A percentile compares a stretch with the other conserved stretches of the same genome.
phyloP scores from a whole-genome alignment of 64 coral and sea anemone species.

The Acropora tenuis region DNA sequence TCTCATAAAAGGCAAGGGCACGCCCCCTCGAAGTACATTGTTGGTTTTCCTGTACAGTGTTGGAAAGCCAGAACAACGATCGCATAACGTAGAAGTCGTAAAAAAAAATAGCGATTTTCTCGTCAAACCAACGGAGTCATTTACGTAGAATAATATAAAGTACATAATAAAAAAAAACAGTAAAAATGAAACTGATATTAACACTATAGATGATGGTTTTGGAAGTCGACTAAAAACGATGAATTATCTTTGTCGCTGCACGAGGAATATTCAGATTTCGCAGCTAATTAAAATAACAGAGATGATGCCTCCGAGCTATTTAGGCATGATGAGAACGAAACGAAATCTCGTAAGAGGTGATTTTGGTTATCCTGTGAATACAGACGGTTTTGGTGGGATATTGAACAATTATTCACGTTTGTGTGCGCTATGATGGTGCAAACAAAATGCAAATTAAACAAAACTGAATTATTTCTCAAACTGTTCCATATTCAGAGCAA shows the following conservation, averaged over 20 bases:
- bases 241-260: background rate
- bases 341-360: background rate
- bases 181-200: constrained; percentile 6
- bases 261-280: constrained; percentile 8
- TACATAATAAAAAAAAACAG: constrained; percentile 9
- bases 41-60: constrained; percentile 20
- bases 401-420: background rate
- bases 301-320: background rate
- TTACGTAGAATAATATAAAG: constrained; percentile 8
- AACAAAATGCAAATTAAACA: constrained; percentile 15
- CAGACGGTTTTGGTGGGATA: constrained; percentile 12
- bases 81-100: constrained; percentile 4
- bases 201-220: constrained; percentile 16
- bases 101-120: background rate
- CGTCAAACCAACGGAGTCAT: constrained; percentile 15
- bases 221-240: background rate
- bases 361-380: background rate
- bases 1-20: constrained; percentile 9
- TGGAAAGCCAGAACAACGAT: constrained; percentile 17
- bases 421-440: constrained; percentile 5
- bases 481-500: constrained; percentile 5
- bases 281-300: constrained; percentile 9
- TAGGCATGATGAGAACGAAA: constrained; percentile 15
- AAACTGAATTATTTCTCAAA: constrained; percentile 17
- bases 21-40: constrained; percentile 16